These are phyloP conservation scores for Macroteleia sp. DNA, from an alignment of 2,888 invertebrate genomes.

Conservation along the genomic window DNA sequence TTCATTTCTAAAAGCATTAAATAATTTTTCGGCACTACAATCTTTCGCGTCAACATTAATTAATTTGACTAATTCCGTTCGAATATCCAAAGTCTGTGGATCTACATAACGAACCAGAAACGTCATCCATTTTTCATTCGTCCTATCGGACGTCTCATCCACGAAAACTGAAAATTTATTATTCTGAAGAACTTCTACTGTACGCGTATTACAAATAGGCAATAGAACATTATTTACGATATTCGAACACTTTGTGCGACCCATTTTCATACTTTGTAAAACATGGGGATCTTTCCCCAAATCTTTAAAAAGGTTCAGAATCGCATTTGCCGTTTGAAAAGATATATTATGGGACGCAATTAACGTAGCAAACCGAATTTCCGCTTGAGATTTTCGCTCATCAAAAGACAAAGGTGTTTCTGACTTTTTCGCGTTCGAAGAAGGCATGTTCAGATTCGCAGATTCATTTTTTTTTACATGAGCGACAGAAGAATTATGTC, in stretches of 20 bases:
- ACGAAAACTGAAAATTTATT: constrained; percentile 3
- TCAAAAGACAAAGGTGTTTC: not conserved
- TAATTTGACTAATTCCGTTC: constrained; percentile 7
- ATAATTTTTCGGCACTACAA: constrained; percentile 16
- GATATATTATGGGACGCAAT: constrained; percentile 40
- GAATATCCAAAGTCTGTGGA: constrained; percentile 3
- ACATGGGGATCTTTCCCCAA: constrained; percentile 14
- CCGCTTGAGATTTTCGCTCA: constrained; percentile 5
- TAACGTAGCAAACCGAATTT: constrained; percentile 41
- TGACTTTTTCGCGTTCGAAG: not conserved
- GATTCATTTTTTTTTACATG: not conserved
- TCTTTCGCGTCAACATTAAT: constrained; percentile 7
- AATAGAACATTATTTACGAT: constrained; percentile 7
- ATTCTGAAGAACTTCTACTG: not conserved
- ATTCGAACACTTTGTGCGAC: constrained; percentile 7
- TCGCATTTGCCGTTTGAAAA: constrained; percentile 7
- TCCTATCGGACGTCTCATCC: constrained; percentile 11
- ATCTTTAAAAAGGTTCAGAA: constrained; percentile 15
- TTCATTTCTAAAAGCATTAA: constrained; percentile 24
- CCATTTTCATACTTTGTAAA: not conserved
- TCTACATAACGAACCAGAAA: constrained; percentile 1
- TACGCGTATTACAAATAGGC: not conserved
- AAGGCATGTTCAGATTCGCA: not conserved
- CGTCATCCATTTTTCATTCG: constrained; percentile 25
- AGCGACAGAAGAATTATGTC: not conserved